A percentile compares a stretch with the other conserved stretches of the same genome.
Evolutionary conservation across 2,797 vertebrate genomes (phyloP).

Genomic region (Podarcis siculus): DNA sequence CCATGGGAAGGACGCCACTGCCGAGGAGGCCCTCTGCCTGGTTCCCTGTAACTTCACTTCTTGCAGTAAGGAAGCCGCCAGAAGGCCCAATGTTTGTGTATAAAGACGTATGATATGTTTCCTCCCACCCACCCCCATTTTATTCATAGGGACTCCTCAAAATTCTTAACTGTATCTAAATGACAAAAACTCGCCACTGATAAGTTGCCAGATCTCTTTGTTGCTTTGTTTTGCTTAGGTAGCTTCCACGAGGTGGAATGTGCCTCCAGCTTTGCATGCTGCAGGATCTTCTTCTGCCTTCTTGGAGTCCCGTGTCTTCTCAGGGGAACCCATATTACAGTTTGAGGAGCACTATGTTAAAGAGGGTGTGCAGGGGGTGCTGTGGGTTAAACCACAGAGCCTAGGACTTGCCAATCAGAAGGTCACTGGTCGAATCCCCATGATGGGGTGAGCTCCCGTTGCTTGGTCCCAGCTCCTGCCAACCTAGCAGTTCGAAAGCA

Average conservation of each 20-base stretch:
- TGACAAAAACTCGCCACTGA: not conserved
- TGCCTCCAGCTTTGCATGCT: not conserved
- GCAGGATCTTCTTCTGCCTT: not conserved
- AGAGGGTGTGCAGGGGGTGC: not conserved
- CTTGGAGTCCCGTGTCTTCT: not conserved
- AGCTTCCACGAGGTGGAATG: not conserved
- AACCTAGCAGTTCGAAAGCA: no score
- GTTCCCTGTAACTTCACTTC: no score
- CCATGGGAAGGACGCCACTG: no score
- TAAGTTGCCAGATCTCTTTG: not conserved
- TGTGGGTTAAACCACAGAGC: no score
- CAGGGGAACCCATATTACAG: not conserved
- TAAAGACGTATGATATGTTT: not conserved
- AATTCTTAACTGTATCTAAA: not conserved
- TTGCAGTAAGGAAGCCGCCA: no score
- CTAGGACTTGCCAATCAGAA: no score
- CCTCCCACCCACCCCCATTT: not conserved
- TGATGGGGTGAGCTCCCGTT: no score
- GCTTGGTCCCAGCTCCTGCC: no score
- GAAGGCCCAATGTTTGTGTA: conserved; percentile 10
- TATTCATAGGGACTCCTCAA: not conserved
- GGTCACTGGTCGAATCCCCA: no score
- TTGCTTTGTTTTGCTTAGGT: not conserved
- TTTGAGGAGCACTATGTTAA: not conserved
- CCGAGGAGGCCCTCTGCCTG: no score